Percentiles rank a stretch among this genome's conserved stretches.
Conservation (phyloP, 2,888 invertebrate genomes). For the Sesamia inferens region DNA sequence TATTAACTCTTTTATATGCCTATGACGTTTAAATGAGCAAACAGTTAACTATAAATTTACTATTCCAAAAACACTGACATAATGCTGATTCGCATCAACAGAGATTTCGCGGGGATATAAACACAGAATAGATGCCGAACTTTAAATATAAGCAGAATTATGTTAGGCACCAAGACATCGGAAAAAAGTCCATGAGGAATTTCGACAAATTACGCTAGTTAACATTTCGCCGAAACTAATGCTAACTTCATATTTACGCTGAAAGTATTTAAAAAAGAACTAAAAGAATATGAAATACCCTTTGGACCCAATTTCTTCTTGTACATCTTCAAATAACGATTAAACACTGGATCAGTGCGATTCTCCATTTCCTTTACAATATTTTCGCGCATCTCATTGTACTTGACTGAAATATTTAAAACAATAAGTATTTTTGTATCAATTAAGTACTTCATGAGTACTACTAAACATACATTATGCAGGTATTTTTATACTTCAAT, state of each 20-base stretch:
- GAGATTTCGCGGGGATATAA: background rate
- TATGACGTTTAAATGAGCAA: background rate
- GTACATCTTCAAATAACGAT: background rate
- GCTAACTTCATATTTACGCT: background rate
- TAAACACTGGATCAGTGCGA: background rate
- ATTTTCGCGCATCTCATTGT: background rate
- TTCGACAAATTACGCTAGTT: no score
- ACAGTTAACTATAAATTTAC: background rate
- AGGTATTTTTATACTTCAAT: background rate
- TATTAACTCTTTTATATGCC: background rate
- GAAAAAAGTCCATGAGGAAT: no score
- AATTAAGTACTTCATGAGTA: background rate
- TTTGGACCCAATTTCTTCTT: background rate
- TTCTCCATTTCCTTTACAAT: background rate
- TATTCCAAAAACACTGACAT: background rate
- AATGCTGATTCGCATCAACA: no score
- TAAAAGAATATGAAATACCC: background rate
- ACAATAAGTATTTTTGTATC: background rate
- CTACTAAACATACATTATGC: background rate
- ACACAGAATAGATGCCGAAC: background rate
- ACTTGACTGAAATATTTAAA: constrained; percentile 9
- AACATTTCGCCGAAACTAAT: background rate
- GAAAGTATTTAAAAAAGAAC: background rate
- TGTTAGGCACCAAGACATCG: background rate
- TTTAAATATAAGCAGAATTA: background rate